Conservation (phyloP, 1,140 invertebrate species). For the Aplysia californica region DNA sequence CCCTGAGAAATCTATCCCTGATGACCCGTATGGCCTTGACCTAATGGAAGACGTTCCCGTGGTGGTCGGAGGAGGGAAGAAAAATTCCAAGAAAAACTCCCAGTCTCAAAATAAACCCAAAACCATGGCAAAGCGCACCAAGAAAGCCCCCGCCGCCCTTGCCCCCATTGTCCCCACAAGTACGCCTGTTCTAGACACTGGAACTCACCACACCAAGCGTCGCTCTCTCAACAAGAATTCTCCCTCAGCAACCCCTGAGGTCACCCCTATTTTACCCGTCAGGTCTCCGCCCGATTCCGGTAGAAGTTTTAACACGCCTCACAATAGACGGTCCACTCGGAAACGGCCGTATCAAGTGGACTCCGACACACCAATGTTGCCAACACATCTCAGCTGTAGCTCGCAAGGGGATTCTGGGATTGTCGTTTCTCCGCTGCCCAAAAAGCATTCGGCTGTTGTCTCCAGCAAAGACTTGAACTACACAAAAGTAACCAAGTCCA, state of each 20-base stretch:
- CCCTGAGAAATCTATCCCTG: background rate
- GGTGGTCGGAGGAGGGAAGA: background rate
- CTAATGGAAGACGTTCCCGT: slow-evolving; percentile 6
- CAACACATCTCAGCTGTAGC: background rate
- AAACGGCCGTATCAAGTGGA: background rate
- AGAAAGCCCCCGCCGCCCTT: background rate
- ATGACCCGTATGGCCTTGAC: slow-evolving; percentile 4
- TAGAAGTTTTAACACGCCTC: background rate
- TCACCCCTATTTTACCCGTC: background rate
- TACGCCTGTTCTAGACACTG: background rate
- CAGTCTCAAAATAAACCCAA: background rate
- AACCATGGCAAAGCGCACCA: background rate
- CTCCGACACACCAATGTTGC: background rate
- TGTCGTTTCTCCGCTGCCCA: background rate
- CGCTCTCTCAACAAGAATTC: background rate
- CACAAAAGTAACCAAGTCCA: background rate
- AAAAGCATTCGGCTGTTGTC: background rate
- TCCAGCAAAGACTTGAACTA: background rate
- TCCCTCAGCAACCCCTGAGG: background rate
- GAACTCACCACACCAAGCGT: background rate
- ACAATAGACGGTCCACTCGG: background rate
- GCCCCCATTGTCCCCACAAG: background rate
- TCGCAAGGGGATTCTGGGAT: slow-evolving; percentile 17
- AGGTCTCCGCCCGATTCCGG: background rate
- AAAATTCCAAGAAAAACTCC: background rate